Evolutionary conservation across 1,140 invertebrate species (phyloP), one percentile per base, ranked within the genome.

Genomic region (Drosophila prosaltans): DNA sequence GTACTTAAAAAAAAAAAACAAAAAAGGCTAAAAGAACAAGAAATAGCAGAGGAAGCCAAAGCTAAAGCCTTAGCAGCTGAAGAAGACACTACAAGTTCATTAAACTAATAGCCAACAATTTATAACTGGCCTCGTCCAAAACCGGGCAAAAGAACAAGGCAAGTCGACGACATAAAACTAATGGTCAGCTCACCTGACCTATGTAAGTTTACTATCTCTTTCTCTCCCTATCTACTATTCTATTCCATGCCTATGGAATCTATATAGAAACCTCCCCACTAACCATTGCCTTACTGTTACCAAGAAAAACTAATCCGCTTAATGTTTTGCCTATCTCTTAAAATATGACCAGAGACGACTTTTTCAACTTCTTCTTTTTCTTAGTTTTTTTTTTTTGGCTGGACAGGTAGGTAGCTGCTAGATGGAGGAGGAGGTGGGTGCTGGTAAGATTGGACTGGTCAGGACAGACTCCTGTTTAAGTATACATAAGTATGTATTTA

Each of bases 31-130:
- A 51, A 51, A 51, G 45, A 30, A 70, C 69, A 60, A 32, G 54
- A 66, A 66, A 74, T 65, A 65, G 40, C 59, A 60, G 64, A 77
- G 71, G 73, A 48, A 48, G 45, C 45, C 16, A 8, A 48, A 65
- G 67, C 81, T 77, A 43, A 65, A 63, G 24, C 58, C 3, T 3
- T 10, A 11, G 4, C 32, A 51, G 74, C 3, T 36, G 32, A 45
- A 64, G 71, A 70, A 71, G 82, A 74, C 76, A 68, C 79, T 74
- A 81, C 80, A 86, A 83, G 83, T 86, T 86, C 84, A 88, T 88
- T 86, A 88, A 86, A 86, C 83, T 88, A 86, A 86, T 88, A 86
- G 83, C 83, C 83, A 86, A 88, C 83, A 86, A 88, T 86, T 88
- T 86, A 88, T 86, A 86, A 80, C 82, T 77, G 69, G 77, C 68